Evolutionary conservation across 2,888 invertebrate genomes (phyloP).

Genomic region (Hedya salicella): DNA sequence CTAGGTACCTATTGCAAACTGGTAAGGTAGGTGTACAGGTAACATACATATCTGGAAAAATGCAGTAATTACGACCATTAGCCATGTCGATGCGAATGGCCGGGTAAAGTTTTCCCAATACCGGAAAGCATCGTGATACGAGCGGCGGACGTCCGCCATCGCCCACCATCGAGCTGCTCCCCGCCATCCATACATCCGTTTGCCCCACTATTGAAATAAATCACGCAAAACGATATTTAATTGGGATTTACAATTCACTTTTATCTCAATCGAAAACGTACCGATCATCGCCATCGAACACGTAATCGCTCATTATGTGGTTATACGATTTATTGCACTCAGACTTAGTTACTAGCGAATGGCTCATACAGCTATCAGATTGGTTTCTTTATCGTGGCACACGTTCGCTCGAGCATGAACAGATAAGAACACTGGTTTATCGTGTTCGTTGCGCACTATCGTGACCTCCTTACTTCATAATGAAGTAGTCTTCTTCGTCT

Average conservation of each 20-base stretch:
- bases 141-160: slow-evolving; percentile 26
- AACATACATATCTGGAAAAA: neutral
- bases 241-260: slow-evolving; percentile 13
- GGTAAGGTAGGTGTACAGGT: too few relatives aligned
- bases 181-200: slow-evolving; percentile 21
- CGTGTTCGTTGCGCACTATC: slow-evolving; percentile 30
- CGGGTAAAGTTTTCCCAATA: slow-evolving; percentile 31
- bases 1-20: neutral
- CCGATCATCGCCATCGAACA: neutral
- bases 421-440: slow-evolving; percentile 33
- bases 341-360: neutral
- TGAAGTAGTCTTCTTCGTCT: slow-evolving; percentile 22
- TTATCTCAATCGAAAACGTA: neutral
- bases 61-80: slow-evolving; percentile 18
- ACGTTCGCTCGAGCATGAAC: slow-evolving; percentile 28
- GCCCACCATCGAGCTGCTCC: slow-evolving; percentile 22
- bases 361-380: slow-evolving; percentile 25
- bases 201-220: slow-evolving; percentile 17
- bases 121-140: slow-evolving; percentile 31
- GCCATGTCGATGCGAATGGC: slow-evolving; percentile 16
- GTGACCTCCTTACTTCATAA: slow-evolving; percentile 37
- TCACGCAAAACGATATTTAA: slow-evolving; percentile 25
- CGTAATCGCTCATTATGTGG: neutral
- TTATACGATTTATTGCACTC: slow-evolving; percentile 6
- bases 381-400: slow-evolving; percentile 30